Evolutionary conservation across 2,888 invertebrate species (phyloP).

Genomic region (Rhagophthalmus giganteus): DNA sequence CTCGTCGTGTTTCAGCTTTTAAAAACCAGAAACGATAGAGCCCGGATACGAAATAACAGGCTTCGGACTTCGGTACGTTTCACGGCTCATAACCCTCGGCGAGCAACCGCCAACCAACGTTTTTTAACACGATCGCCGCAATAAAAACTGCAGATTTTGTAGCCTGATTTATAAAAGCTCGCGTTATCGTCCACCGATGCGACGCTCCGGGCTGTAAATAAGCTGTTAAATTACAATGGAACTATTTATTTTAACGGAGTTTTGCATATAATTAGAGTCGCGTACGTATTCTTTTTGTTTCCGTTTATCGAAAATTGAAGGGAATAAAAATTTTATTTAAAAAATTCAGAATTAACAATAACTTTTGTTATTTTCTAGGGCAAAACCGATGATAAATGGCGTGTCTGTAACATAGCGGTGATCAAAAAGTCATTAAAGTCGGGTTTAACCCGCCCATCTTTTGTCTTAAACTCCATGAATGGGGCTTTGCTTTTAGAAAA

Average conservation of each 20-base stretch:
- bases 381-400: conserved; percentile 44
- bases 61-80: conserved; percentile 31
- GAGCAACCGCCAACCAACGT: conserved; percentile 24
- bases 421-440: conserved; percentile 49
- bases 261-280: conserved; percentile 7
- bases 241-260: conserved; percentile 16
- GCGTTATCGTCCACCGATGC: conserved; percentile 26
- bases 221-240: conserved; percentile 30
- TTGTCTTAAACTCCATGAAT: conserved; percentile 39
- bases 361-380: conserved; percentile 16
- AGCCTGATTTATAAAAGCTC: conserved; percentile 32
- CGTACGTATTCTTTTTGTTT: background rate
- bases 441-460: conserved; percentile 36
- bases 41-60: conserved; percentile 21
- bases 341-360: conserved; percentile 2
- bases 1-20: conserved; percentile 8
- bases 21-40: conserved; percentile 13
- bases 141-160: conserved; percentile 33
- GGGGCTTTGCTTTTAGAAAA: conserved; percentile 15
- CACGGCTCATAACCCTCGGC: conserved; percentile 37
- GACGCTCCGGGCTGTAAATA: conserved; percentile 27
- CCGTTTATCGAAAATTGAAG: no score
- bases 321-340: background rate
- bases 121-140: conserved; percentile 31
- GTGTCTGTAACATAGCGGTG: conserved; percentile 45